These are phyloP conservation scores for Gambelia wislizenii DNA, from an alignment of 2,797 vertebrate species.

Conservation along the genomic window DNA sequence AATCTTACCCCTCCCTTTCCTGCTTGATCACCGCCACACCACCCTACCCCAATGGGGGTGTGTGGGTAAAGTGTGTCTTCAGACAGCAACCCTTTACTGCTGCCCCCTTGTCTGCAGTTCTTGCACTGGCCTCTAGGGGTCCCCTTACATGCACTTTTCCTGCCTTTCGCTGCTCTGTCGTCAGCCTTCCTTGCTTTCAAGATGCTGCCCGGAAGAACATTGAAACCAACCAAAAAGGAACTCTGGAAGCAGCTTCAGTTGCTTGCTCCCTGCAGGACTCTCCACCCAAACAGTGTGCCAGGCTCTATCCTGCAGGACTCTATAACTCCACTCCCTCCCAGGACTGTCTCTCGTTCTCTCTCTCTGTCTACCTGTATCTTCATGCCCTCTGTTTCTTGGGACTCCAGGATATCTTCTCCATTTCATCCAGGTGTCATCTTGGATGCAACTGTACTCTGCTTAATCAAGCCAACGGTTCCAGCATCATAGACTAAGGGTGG, in stretches of 20 bases:
- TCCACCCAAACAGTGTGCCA: conserved; percentile 9
- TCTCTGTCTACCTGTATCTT: not conserved
- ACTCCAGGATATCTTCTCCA: conserved; percentile 9
- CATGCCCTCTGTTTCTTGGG: not conserved
- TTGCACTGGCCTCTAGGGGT: conserved; percentile 32
- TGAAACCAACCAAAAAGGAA: conserved; percentile 43
- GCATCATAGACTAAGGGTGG: not conserved
- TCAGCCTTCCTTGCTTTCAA: conserved; percentile 63
- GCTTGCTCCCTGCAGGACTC: conserved; percentile 24
- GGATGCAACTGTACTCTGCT: conserved; percentile 17
- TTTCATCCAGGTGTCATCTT: conserved; percentile 1
- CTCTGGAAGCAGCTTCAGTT: conserved; percentile 35
- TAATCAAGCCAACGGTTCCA: conserved; percentile 8
- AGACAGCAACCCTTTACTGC: not conserved
- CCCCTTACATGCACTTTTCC: conserved; percentile 40
- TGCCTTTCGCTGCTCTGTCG: conserved; percentile 59
- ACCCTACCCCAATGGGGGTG: not conserved
- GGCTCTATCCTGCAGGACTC: conserved; percentile 20
- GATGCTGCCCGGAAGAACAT: conserved; percentile 38
- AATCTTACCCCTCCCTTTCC: conserved; percentile 37
- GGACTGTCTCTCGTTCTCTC: not conserved
- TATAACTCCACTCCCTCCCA: not conserved
- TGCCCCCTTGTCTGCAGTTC: conserved; percentile 3
- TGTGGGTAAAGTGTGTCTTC: not conserved
- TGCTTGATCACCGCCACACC: not conserved